Percentiles rank a stretch among this genome's conserved stretches.
Conservation (phyloP, 2,888 invertebrate species). For the Cryptophagus acutangulus region DNA sequence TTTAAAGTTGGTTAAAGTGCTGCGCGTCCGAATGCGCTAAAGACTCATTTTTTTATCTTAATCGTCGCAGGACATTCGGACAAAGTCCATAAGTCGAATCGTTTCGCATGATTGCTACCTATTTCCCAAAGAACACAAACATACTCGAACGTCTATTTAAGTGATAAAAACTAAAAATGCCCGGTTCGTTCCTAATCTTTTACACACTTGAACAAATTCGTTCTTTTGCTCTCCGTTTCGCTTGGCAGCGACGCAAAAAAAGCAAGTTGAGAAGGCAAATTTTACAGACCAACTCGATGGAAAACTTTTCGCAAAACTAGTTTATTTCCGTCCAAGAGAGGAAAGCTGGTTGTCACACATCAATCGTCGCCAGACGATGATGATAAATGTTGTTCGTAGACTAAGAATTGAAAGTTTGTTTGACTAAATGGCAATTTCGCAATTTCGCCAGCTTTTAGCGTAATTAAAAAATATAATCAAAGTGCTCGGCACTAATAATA, state of each 20-base stretch:
- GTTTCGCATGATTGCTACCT: slow-evolving; percentile 8
- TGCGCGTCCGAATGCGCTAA: too few relatives aligned
- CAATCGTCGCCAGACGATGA: slow-evolving; percentile 10
- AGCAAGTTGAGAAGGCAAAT: slow-evolving; percentile 4
- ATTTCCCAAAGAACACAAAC: slow-evolving; percentile 9
- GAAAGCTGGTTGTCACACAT: slow-evolving; percentile 13
- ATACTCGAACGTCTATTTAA: slow-evolving; percentile 7
- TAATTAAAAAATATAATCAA: too few relatives aligned
- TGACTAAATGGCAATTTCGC: too few relatives aligned
- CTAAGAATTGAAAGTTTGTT: too few relatives aligned
- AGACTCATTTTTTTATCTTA: too few relatives aligned
- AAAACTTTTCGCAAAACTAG: slow-evolving; percentile 8
- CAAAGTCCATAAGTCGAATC: slow-evolving; percentile 6
- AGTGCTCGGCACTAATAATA: too few relatives aligned
- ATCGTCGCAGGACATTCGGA: slow-evolving; percentile 6
- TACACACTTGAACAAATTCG: slow-evolving; percentile 6
- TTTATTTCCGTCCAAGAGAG: too few relatives aligned
- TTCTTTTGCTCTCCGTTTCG: too few relatives aligned
- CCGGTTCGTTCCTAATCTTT: slow-evolving; percentile 3
- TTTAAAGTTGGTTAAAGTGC: too few relatives aligned
- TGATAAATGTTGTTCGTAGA: too few relatives aligned
- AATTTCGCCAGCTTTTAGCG: too few relatives aligned
- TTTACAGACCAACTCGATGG: slow-evolving; percentile 5
- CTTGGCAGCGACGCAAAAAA: too few relatives aligned
- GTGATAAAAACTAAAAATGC: slow-evolving; percentile 10